These are phyloP conservation scores for Leptinotarsa defecta DNA, from an alignment of 1,140 invertebrate species.

Conservation along the genomic window DNA sequence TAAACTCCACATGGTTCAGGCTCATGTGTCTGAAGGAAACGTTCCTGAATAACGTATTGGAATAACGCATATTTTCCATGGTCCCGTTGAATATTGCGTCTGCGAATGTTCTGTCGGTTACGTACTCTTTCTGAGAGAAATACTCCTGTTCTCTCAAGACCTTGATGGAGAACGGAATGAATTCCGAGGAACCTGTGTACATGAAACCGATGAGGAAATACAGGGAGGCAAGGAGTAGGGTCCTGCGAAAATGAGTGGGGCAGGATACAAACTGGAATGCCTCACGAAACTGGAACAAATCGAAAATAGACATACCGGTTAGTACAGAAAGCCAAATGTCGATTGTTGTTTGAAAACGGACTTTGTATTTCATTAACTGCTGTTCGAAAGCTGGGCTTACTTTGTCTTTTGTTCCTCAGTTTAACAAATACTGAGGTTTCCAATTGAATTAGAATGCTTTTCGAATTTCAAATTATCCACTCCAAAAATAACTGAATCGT, in stretches of 20 bases:
- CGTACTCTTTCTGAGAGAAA: constrained; percentile 48
- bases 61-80: constrained; percentile 60
- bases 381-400: too few relatives aligned
- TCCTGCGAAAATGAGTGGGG: constrained; percentile 55
- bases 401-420: too few relatives aligned
- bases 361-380: too few relatives aligned
- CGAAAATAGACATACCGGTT: not conserved
- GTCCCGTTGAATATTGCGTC: constrained; percentile 54
- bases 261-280: constrained; percentile 44
- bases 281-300: constrained; percentile 38
- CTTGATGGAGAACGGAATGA: constrained; percentile 45
- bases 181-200: constrained; percentile 51
- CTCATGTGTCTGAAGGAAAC: constrained; percentile 60
- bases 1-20: constrained; percentile 61
- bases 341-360: not conserved
- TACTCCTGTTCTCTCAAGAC: constrained; percentile 54
- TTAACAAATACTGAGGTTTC: too few relatives aligned
- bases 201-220: constrained; percentile 49
- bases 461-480: too few relatives aligned
- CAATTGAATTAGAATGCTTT: too few relatives aligned
- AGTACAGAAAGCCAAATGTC: too few relatives aligned
- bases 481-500: too few relatives aligned
- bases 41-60: constrained; percentile 50
- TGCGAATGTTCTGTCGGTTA: constrained; percentile 43
- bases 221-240: constrained; percentile 54